Base-by-base conservation (phyloP, 2,888 invertebrate species). In the Bhutanitis thaidina region DNA sequence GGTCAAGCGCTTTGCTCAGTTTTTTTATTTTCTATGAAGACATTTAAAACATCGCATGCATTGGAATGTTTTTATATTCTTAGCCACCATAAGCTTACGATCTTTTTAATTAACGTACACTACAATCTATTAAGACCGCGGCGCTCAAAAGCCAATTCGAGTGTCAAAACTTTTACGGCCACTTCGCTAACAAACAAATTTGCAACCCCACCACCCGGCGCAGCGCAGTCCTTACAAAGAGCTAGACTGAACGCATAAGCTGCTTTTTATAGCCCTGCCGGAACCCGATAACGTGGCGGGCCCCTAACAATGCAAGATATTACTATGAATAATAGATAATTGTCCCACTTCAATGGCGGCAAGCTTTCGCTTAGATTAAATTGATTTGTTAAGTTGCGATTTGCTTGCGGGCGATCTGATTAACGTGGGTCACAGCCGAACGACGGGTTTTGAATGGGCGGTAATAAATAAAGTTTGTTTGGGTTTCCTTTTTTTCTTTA, bases 201-300 rank as follows among this genome's bases (percentile, higher is more conserved):
- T 43, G 35, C 57, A 52, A 44, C 57, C 56, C 58, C 55, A n/a
- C 34, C 27, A 3, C 34, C 12, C 34, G 34, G 34, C 34, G 34
- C 12, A 12, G 55, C 49, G 54, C 54, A 58, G 61, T 59, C 57
- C 62, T 58, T 58, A 63, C 64, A 64, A 64, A 68, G 74, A 72
- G 80, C 81, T 80, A 83, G 86, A 85, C 76, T 71, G 73, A 73
- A 74, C 81, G 69, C 87, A 85, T 88, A 88, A 89, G 87, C 88
- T 87, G 74, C 75, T 87, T 89, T 89, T 89, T 89, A 88, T 88
- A 78, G 87, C 80, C 70, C 88, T 89, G 88, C 64, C 76, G 70
- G 64, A 64, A 61, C 62, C 72, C 66, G 89, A 89, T 89, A 89
- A 74, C 79, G 77, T 70, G 45, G 52, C 59, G 67, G 69, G 64